Evolutionary conservation across 2,113 vertebrate genomes (phyloP).

Genomic region (Myotis yumanensis): DNA sequence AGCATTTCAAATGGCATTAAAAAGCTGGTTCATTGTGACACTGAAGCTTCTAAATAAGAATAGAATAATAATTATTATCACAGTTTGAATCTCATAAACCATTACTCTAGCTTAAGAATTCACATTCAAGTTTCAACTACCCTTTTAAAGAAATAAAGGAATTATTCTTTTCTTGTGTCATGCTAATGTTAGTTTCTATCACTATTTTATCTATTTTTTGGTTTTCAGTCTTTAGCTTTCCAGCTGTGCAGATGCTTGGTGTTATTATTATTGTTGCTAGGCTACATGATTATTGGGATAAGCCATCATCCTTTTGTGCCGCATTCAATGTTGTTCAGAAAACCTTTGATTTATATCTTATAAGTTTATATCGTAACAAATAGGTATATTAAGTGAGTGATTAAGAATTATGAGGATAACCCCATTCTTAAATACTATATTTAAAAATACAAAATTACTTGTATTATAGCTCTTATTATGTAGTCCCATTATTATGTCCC

Average conservation of each 20-base stretch:
- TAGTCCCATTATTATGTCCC: neutral
- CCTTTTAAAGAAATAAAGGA: neutral
- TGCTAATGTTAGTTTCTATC: neutral
- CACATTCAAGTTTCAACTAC: neutral
- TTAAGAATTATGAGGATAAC: neutral
- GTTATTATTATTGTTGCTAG: constrained; percentile 16
- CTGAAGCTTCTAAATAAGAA: neutral
- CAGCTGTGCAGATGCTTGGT: neutral
- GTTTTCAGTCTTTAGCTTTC: neutral
- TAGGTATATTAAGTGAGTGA: neutral
- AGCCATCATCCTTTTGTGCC: neutral
- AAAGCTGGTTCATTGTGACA: neutral
- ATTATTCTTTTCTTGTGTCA: constrained; percentile 12
- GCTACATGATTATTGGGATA: neutral
- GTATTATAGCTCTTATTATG: neutral
- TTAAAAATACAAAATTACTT: neutral
- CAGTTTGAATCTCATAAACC: constrained; percentile 4
- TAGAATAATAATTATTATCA: neutral
- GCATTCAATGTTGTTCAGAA: neutral
- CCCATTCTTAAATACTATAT: neutral
- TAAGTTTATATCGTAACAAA: neutral
- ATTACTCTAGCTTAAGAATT: neutral
- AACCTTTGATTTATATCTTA: constrained; percentile 6
- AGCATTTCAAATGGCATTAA: constrained; percentile 10
- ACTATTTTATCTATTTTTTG: neutral